A percentile compares a stretch with the other conserved stretches of the same genome.
Conservation (phyloP, 2,888 invertebrate genomes). For the Argyresthia albistria region DNA sequence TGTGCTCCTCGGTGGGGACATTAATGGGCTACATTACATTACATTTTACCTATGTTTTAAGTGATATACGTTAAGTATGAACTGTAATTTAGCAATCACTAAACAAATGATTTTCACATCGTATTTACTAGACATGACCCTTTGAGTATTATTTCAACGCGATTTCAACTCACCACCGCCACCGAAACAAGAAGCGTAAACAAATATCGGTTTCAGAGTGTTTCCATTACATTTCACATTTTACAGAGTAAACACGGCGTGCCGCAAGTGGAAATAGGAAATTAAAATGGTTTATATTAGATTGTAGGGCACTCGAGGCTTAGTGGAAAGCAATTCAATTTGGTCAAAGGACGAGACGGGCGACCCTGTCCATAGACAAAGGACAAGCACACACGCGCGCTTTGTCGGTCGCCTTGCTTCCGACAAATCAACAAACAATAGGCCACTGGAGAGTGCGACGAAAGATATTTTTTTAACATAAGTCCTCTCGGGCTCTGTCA, state of each 20-base stretch:
- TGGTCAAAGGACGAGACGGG: constrained; percentile 32
- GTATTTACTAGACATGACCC: neutral
- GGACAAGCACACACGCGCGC: constrained; percentile 28
- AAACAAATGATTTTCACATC: no score
- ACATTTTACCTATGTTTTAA: no score
- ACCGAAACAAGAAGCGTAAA: neutral
- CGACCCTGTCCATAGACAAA: constrained; percentile 16
- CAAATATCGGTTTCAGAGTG: no score
- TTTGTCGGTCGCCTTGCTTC: constrained; percentile 14
- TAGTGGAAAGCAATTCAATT: constrained; percentile 38
- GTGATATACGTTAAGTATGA: no score
- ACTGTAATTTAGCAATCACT: no score
- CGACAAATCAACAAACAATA: constrained; percentile 32
- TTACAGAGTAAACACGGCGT: neutral
- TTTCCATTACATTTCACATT: no score
- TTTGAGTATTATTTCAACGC: neutral
- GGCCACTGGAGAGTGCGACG: constrained; percentile 14
- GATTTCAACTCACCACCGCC: neutral
- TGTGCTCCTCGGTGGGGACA: no score
- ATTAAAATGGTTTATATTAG: constrained; percentile 19
- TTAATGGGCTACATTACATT: no score
- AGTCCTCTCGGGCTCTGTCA: no score
- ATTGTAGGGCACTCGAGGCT: constrained; percentile 18
- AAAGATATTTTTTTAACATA: constrained; percentile 16
- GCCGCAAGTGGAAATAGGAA: neutral